Base-by-base conservation (phyloP, 2,797 vertebrate species). In the Alectoris magna region DNA sequence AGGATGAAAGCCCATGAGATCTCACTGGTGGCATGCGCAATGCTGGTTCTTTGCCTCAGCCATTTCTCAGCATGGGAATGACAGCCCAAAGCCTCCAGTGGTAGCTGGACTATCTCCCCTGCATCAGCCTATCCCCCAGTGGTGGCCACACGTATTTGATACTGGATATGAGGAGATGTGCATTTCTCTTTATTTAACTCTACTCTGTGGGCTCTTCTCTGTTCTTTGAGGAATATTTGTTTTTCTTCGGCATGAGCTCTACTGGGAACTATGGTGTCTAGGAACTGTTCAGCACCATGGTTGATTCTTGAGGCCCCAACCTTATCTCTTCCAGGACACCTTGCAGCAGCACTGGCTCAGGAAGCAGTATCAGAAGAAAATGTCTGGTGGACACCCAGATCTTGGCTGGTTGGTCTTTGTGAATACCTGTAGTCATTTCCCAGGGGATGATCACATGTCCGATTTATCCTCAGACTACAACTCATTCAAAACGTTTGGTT, bases 341-440 rank as follows among this genome's bases (percentile, higher is more conserved):
- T 41, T 41, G 34, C 0, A 0, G 55, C 64, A 63, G n/a, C 3
- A 1, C 27, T 53, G 55, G 21, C 60, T 89, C 36, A 71, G 66
- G 66, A 74, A 83, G 24, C 38, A 46, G 0, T 48, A 43, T n/a
- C 48, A 10, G 29, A 67, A 79, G 51, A 75, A 67, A 46, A 7
- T 4, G 17, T 62, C 34, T 46, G 66, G 41, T 0, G 2, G 72
- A 74, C 31, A 70, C 41, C 31, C 10, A 34, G 31, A 15, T 72
- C 41, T n/a, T 34, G 27, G 49, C 51, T 74, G 44, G 58, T 60
- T 87, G 70, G 7, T 62, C 41, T 49, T 76, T 80, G 58, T 41
- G 21, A 79, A 67, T 36, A 18, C 8, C 6, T 22, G 59, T 41
- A 29, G 56, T 87, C 21, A 16, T 80, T 46, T 76, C 43, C 29